phyloP scores from a whole-genome alignment of 2,888 invertebrate genomes.

The Scaptomyza parva region DNA sequence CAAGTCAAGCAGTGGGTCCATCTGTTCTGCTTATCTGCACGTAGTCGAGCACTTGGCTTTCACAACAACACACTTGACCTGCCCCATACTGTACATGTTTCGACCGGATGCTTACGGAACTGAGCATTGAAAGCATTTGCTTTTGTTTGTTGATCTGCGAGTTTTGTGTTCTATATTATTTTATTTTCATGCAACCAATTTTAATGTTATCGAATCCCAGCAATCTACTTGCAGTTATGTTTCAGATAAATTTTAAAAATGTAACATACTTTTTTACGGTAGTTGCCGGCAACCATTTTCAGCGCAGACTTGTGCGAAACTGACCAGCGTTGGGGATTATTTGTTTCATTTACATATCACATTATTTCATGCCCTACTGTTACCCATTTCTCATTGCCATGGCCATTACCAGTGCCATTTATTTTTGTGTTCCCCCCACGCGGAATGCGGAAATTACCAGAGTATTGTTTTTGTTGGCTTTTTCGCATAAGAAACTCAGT shows the following conservation, averaged over 20 bases:
- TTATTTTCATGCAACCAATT: constrained; percentile 59
- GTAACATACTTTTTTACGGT: constrained; percentile 69
- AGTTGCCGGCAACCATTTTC: constrained; percentile 73
- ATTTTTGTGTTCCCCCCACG: constrained; percentile 20
- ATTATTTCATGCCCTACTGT: constrained; percentile 32
- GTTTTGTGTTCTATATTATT: constrained; percentile 8
- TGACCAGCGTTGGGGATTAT: constrained; percentile 55
- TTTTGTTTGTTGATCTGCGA: constrained; percentile 16
- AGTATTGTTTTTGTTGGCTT: background rate
- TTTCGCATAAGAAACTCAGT: constrained; percentile 16
- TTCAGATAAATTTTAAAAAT: constrained; percentile 10
- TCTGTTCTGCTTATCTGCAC: constrained; percentile 8
- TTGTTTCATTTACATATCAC: constrained; percentile 59
- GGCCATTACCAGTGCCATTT: constrained; percentile 50
- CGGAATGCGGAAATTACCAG: constrained; percentile 51
- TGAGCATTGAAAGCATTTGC: constrained; percentile 1
- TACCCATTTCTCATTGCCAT: constrained; percentile 65
- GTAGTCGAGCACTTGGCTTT: constrained; percentile 7
- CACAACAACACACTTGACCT: constrained; percentile 35
- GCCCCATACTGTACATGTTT: constrained; percentile 17
- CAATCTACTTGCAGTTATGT: constrained; percentile 26
- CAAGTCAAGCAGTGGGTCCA: constrained; percentile 9
- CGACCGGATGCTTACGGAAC: constrained; percentile 2
- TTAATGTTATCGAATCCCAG: constrained; percentile 60
- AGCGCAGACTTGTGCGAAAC: constrained; percentile 66